Evolutionary conservation across 2,888 invertebrate species (phyloP), one percentile per base, ranked within the genome.

Genomic region (Tetranychus piercei): DNA sequence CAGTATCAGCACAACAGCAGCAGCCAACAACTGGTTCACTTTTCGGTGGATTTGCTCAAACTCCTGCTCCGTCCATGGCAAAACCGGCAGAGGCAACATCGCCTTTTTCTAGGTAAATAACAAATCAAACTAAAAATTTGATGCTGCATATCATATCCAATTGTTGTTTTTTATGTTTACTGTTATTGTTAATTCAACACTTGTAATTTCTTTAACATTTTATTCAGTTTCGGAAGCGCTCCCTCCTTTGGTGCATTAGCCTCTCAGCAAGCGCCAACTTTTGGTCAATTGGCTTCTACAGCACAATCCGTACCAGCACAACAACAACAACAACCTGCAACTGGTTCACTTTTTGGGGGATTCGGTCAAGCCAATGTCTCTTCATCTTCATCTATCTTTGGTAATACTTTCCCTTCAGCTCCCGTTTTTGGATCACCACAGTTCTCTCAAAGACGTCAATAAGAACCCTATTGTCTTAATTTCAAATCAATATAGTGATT

Each of bases 401-500:
- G 71, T 18, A 44, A 44, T 71, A n/a, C 71, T n/a, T 71, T 43
- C 34, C 23, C 44, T 34, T 15, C 43, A 23, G n/a, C 34, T 8
- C 45, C 71, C 4, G 6, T 5, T 34, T 71, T 71, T 71, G 20
- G 23, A n/a, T 44, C 71, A 7, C 71, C 71, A 23, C 71, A 71
- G 18, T 71, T 71, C 18, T 71, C 71, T 8, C 71, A 71, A 44
- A 1, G 71, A 71, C 71, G 71, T 20, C 71, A 71, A 43, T 71
- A 34, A 71, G 5, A 34, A 34, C 34, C 34, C 5, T 3, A 34
- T n/a, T 66, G 66, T 34, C 5, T 5, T 34, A 1, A 34, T 34
- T 34, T 34, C 34, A 34, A 34, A 5, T 34, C 3, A 34, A 34
- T 5, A 34, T 34, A 34, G 5, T 34, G 4, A 34, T 34, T 34